Percentiles rank a stretch among this genome's conserved stretches.
Conservation (phyloP, 2,113 vertebrate species). For the Erythrolamprus reginae region DNA sequence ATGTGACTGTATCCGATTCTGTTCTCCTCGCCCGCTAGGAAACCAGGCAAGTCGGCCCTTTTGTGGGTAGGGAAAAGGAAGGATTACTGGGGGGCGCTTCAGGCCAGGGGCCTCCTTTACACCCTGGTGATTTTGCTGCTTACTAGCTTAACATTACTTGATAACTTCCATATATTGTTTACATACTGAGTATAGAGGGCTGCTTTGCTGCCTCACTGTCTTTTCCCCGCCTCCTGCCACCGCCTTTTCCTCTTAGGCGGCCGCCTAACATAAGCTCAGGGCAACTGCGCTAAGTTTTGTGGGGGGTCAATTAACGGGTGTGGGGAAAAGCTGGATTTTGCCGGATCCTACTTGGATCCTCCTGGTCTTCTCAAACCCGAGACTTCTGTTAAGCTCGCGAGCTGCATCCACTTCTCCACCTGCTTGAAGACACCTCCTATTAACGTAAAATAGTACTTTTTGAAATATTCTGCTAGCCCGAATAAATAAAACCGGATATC, state of each 20-base stretch:
- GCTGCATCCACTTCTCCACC: not conserved
- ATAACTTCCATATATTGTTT: conserved; percentile 33
- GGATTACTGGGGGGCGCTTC: not conserved
- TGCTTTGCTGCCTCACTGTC: no score
- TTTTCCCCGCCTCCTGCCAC: not conserved
- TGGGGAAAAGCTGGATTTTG: conserved; percentile 7
- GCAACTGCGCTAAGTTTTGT: not conserved
- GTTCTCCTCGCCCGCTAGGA: not conserved
- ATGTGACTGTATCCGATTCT: conserved; percentile 5
- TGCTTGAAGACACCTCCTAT: not conserved
- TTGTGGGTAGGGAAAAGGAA: not conserved
- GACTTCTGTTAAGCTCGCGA: not conserved
- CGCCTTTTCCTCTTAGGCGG: no score
- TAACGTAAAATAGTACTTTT: not conserved
- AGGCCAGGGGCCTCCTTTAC: not conserved
- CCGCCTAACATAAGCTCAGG: not conserved
- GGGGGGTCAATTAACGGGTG: conserved; percentile 10
- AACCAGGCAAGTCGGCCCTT: not conserved
- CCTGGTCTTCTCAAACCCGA: not conserved
- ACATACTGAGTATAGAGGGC: conserved; percentile 30
- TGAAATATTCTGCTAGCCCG: not conserved
- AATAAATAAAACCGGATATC: not conserved
- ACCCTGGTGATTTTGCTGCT: not conserved
- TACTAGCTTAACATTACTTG: not conserved
- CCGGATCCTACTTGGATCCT: conserved; percentile 18